Evolutionary conservation across 2,113 vertebrate genomes (phyloP).

Genomic region (Heterotis niloticus): DNA sequence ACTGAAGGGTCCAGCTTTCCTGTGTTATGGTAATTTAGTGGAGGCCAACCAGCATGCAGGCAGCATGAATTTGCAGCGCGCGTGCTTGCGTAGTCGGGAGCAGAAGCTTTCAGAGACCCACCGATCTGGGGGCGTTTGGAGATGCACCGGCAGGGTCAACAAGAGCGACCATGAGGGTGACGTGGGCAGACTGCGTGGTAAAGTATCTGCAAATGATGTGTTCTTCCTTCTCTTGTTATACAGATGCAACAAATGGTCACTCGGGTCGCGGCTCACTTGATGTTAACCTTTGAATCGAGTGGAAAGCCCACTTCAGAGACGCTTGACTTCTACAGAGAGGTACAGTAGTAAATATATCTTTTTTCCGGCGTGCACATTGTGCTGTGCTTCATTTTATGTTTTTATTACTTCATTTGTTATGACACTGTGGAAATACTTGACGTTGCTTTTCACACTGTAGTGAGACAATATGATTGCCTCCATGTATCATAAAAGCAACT

Average conservation of each 20-base stretch:
- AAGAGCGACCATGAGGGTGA: not conserved
- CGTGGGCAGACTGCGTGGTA: not conserved
- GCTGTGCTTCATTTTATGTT: not conserved
- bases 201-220: not conserved
- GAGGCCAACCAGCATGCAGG: not conserved
- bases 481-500: not conserved
- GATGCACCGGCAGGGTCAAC: not conserved
- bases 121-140: not conserved
- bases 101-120: not conserved
- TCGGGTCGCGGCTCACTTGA: slow-evolving; percentile 25
- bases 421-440: not conserved
- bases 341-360: slow-evolving; percentile 7
- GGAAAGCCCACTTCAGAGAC: slow-evolving; percentile 32
- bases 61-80: not conserved
- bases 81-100: too few species aligned
- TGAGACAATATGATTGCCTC: not conserved
- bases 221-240: not conserved
- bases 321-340: slow-evolving; percentile 42
- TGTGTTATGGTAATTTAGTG: not conserved
- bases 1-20: not conserved
- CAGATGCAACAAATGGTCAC: slow-evolving; percentile 47
- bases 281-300: slow-evolving; percentile 35
- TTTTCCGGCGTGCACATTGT: too few species aligned
- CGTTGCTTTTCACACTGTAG: not conserved
- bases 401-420: not conserved